Evolutionary conservation across 2,888 invertebrate genomes (phyloP), one percentile per base, ranked within the genome.

Genomic region (Callyntrura sp.): DNA sequence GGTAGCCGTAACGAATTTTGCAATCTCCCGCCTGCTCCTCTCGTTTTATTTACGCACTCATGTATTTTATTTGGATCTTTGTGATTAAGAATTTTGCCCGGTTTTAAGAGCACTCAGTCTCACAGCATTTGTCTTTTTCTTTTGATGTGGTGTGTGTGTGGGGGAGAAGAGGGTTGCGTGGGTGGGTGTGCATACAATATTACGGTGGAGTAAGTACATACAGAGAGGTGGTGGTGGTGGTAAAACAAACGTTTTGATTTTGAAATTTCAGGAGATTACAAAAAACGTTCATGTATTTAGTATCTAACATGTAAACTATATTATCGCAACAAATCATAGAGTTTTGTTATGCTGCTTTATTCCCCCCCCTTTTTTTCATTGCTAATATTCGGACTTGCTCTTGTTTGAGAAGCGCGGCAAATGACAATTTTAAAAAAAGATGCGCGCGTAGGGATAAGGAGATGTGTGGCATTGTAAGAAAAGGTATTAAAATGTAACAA

Each of bases 401-500:
- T n/a, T n/a, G n/a, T n/a, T n/a, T 5, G 23, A 65, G 14, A 28
- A 25, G 28, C 17, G 28, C 14, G 65, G 65, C 17, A 65, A 28
- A 65, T 65, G 25, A 70, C 35, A 11, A 43, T 43, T 65, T 65
- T 28, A 28, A n/a, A n/a, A n/a, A n/a, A n/a, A n/a, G n/a, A n/a
- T n/a, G n/a, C n/a, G n/a, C n/a, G n/a, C n/a, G n/a, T 14, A 28
- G 62, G 14, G 12, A 28, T 65, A 28, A 9, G 11, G n/a, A 14
- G 12, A 28, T 12, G 28, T 28, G 28, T 28, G 12, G 62, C 3
- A 4, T 65, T 12, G 11, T 65, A 25, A 0, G 28, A 28, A 65
- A 65, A 65, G 28, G 62, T 65, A 65, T 65, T 65, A 65, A 65
- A 65, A 65, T 28, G 62, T 28, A 65, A 28, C 62, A 28, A 65